Base-by-base conservation (phyloP, 2,113 vertebrate genomes). In the Hippocampus comes region DNA sequence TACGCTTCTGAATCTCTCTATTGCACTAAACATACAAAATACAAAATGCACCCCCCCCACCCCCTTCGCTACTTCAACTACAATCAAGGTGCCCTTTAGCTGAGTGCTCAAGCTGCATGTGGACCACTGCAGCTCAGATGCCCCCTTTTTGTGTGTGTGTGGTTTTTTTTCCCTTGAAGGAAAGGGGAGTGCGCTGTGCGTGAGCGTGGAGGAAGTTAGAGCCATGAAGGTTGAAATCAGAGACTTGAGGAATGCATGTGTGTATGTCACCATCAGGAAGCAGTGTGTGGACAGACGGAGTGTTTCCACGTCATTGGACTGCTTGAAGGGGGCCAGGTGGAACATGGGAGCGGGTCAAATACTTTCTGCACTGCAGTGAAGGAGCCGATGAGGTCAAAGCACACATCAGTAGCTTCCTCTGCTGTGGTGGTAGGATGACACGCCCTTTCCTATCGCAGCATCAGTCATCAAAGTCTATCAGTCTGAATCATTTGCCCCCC, bases 271-370 rank as follows among this genome's bases (percentile, higher is more conserved):
- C 17, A 8, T 68, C 65, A 78, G 71, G 80, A 76, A 66, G 25
- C 38, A 27, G 53, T 59, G 81, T 80, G 82, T 56, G 63, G 82
- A 89, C 78, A 74, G 86, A 83, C 63, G 11, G 8, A 76, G 63
- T 23, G 71, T 76, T 89, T 75, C 78, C 75, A 79, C 76, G 59
- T 71, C 83, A 86, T 87, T 82, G 83, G 75, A 64, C 70, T 9
- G 27, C 72, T 73, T 87, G 88, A 90, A 70, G 49, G 77, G 85
- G 86, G 79, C 85, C 87, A 89, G 90, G 86, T 90, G 87, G 85
- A 55, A 38, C 59, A 67, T 7, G 64, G 63, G 12, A 61, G 27
- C 14, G 41, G 78, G 66, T 7, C 53, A 78, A 90, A 90, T 89
- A 81, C 78, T 88, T 82, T 68, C 27, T 34, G 20, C 34, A 30